Conservation (phyloP, 2,113 vertebrate species). For the Elachura formosa region DNA sequence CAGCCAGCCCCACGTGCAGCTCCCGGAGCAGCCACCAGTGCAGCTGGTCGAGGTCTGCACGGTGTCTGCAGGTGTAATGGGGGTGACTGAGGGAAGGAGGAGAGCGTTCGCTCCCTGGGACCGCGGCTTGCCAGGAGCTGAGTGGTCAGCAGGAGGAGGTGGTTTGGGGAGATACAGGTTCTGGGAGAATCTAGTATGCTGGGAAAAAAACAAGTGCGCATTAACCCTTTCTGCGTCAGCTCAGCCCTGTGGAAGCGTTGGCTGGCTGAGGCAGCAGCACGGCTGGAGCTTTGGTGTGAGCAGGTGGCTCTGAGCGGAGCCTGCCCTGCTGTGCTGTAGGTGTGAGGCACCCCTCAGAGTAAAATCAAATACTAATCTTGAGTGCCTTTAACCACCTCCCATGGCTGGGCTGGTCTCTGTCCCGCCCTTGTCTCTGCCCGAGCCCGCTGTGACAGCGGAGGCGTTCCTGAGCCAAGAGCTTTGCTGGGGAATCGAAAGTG, state of each 20-base stretch:
- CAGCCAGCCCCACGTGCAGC: neutral
- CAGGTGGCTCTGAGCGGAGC: rapidly evolving
- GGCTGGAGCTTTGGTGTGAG: neutral
- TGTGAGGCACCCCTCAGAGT: too few species aligned
- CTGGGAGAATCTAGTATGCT: too few species aligned
- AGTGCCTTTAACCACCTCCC: neutral
- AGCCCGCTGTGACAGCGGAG: neutral
- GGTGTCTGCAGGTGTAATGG: rapidly evolving
- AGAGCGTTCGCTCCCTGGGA: rapidly evolving
- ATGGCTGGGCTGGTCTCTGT: neutral
- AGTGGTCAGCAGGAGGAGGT: neutral
- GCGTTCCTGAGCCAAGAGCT: neutral
- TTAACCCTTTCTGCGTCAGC: neutral
- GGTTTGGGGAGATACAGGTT: neutral
- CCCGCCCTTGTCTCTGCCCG: rapidly evolving
- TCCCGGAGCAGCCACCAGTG: neutral
- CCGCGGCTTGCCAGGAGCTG: rapidly evolving
- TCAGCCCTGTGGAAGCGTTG: neutral
- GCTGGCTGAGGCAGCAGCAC: neutral
- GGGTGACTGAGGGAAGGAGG: neutral
- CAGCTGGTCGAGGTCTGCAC: rapidly evolving
- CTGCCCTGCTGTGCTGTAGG: neutral
- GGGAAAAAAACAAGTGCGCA: rapidly evolving
- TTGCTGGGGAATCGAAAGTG: neutral
- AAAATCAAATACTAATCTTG: rapidly evolving